Base-by-base conservation (phyloP, 2,113 vertebrate species). In the Dasypus novemcinctus region DNA sequence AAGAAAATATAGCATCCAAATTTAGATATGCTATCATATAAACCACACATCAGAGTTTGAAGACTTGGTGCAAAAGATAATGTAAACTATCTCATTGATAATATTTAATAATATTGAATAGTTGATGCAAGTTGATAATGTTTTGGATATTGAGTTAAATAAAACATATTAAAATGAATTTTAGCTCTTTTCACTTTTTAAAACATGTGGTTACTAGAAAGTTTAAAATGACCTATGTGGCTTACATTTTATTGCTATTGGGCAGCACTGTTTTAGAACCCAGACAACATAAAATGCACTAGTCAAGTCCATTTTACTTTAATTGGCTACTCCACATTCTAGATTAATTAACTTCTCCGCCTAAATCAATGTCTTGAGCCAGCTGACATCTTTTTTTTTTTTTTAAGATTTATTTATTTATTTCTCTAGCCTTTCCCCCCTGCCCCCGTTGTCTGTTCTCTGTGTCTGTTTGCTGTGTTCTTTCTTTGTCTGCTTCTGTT, bases 91-190 rank as follows among this genome's bases (percentile, higher is more conserved):
- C n/a, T n/a, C n/a, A n/a, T n/a, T n/a, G n/a, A n/a, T n/a, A n/a
- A n/a, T n/a, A n/a, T 27, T 71, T 38, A 76, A 29, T 46, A 71
- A 21, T 43, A 43, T 49, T 91, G 41, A 72, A 87, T 91, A 46
- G n/a, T 86, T n/a, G 86, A 78, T 82, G 11, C 29, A 31, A 68
- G 41, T 76, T 69, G 36, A 15, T 84, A 82, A 29, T 85, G 72
- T 59, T 17, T 63, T 87, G 31, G 52, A 81, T 83, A 27, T 33
- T 81, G 18, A 0, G 14, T 68, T 85, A 85, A 94, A 92, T 95
- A 83, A 88, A 93, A 64, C 13, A 36, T n/a, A 49, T 27, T 21
- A 94, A 83, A 81, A 87, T 68, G 20, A 79, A 68, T 66, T 93
- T 91, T 87, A 13, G 11, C 7, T 86, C 25, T 93, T 87, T 81